Percentiles rank a stretch among this genome's conserved stretches.
These are phyloP conservation scores for Archilochus colubris DNA, from an alignment of 2,113 vertebrate genomes.

Conservation along the genomic window DNA sequence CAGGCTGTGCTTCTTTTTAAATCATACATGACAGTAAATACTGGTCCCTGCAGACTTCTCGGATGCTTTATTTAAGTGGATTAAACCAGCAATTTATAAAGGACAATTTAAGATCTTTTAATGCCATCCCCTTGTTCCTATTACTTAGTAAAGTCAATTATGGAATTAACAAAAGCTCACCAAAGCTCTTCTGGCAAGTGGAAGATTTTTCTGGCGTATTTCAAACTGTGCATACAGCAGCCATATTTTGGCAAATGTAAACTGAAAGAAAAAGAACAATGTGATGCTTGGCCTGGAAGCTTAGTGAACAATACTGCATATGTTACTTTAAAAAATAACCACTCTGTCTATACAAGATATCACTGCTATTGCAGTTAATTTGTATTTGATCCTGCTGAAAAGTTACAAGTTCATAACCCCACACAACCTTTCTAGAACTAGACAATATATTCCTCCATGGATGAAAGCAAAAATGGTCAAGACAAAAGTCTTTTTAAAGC, in stretches of 20 bases:
- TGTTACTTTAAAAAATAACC: not conserved
- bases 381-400: not conserved
- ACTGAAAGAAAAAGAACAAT: slow-evolving; percentile 77
- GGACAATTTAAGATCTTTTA: not conserved
- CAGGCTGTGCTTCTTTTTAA: not conserved
- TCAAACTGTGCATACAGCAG: slow-evolving; percentile 93
- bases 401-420: not conserved
- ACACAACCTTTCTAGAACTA: not conserved
- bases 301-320: not conserved
- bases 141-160: slow-evolving; percentile 17
- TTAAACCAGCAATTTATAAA: slow-evolving; percentile 9
- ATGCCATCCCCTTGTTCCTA: not conserved
- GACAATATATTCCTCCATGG: accelerated
- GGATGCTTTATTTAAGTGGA: slow-evolving; percentile 27
- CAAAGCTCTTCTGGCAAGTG: slow-evolving; percentile 88
- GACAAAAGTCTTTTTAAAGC: not conserved
- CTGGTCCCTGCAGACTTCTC: not conserved
- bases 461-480: not conserved
- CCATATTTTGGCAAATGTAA: slow-evolving; percentile 98
- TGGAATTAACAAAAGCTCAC: slow-evolving; percentile 76
- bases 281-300: not conserved
- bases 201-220: slow-evolving; percentile 95
- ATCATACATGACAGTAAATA: not conserved
- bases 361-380: not conserved
- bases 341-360: not conserved